Evolutionary conservation across 1,140 invertebrate species (phyloP).

Genomic region (Tribolium castaneum): DNA sequence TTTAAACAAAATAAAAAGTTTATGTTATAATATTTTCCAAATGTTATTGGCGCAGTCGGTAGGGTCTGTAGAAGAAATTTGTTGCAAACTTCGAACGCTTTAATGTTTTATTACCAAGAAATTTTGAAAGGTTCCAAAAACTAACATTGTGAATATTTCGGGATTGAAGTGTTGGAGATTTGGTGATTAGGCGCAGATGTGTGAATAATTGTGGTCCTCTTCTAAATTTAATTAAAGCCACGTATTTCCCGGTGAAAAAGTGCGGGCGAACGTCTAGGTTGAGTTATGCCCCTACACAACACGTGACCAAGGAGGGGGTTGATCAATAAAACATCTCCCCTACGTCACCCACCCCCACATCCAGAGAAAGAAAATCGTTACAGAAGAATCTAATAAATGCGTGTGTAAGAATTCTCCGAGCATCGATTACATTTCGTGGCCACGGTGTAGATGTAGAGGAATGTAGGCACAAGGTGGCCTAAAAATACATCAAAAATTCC

Average conservation of each 20-base stretch:
- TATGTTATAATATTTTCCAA: too few relatives aligned
- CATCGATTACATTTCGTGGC: background rate
- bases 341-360: conserved; percentile 46
- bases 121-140: too few relatives aligned
- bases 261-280: conserved; percentile 54
- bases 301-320: conserved; percentile 60
- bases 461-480: conserved; percentile 8
- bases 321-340: conserved; percentile 63
- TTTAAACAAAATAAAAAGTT: too few relatives aligned
- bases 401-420: background rate
- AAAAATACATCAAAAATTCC: conserved; percentile 28
- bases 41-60: too few relatives aligned
- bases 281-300: conserved; percentile 59
- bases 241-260: conserved; percentile 12
- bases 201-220: background rate
- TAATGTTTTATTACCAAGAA: too few relatives aligned
- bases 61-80: too few relatives aligned
- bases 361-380: conserved; percentile 62
- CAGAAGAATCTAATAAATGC: conserved; percentile 59
- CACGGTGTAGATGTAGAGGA: background rate
- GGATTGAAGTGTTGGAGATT: background rate
- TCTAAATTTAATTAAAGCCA: conserved; percentile 32
- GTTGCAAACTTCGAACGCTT: too few relatives aligned
- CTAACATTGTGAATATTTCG: background rate
- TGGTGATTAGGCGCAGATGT: background rate